Conservation (phyloP, 2,888 invertebrate genomes). For the Orchestes rusci region DNA sequence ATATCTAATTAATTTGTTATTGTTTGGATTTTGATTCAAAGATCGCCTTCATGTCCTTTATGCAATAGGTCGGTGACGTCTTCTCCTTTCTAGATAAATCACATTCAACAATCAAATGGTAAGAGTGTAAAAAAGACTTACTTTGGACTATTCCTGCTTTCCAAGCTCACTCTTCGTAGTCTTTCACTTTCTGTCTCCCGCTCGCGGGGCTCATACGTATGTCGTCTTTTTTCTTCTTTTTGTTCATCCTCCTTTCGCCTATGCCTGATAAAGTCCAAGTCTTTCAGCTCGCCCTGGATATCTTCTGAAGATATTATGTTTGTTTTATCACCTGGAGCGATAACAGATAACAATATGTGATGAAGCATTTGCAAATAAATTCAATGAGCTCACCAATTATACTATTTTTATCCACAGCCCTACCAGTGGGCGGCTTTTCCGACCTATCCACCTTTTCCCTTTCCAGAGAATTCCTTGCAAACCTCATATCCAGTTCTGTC, state of each 20-base stretch:
- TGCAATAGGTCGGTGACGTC: slow-evolving; percentile 61
- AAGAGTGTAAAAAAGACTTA: slow-evolving; percentile 32
- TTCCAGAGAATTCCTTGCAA: slow-evolving; percentile 24
- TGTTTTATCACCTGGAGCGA: slow-evolving; percentile 16
- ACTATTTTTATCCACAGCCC: slow-evolving; percentile 9
- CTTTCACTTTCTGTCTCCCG: slow-evolving; percentile 37
- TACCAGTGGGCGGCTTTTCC: too few relatives aligned
- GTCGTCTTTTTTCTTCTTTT: slow-evolving; percentile 27
- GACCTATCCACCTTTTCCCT: slow-evolving; percentile 3
- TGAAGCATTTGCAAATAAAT: neutral
- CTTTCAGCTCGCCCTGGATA: slow-evolving; percentile 26
- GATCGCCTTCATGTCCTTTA: slow-evolving; percentile 75
- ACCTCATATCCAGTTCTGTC: slow-evolving; percentile 21
- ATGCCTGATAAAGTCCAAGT: slow-evolving; percentile 32
- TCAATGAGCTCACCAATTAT: slow-evolving; percentile 10
- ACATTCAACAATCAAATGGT: too few relatives aligned
- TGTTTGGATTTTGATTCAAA: slow-evolving; percentile 65
- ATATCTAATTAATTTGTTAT: slow-evolving; percentile 25
- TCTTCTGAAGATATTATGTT: slow-evolving; percentile 16
- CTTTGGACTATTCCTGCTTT: slow-evolving; percentile 38
- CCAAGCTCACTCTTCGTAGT: slow-evolving; percentile 39
- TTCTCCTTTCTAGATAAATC: slow-evolving; percentile 68
- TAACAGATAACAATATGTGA: slow-evolving; percentile 2
- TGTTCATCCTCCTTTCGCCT: slow-evolving; percentile 26
- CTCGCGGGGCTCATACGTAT: slow-evolving; percentile 37